phyloP scores from a whole-genome alignment of 1,140 invertebrate genomes.

The Pantala flavescens region DNA sequence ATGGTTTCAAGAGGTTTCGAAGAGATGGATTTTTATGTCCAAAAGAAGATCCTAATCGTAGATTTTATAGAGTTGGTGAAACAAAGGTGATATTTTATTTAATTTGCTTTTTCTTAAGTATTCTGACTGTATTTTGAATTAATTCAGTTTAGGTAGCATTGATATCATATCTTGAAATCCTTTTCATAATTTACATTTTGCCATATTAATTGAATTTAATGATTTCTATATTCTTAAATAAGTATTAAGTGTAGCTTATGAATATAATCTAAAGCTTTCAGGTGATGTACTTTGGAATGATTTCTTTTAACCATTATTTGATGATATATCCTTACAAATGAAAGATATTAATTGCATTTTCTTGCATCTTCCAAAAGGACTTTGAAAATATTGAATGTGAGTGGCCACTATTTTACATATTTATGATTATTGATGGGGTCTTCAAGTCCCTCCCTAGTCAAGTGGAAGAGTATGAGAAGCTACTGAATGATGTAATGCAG shows the following conservation, averaged over 20 bases:
- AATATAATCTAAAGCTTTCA: too few species aligned
- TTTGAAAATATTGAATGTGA: constrained; percentile 96
- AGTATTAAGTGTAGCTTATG: too few species aligned
- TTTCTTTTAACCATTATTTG: too few species aligned
- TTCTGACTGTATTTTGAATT: constrained; percentile 11
- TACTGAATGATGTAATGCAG: constrained; percentile 64
- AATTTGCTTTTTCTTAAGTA: neutral
- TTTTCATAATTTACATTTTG: constrained; percentile 21
- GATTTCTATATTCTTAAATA: too few species aligned
- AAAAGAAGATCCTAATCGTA: constrained; percentile 66
- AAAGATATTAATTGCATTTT: too few species aligned
- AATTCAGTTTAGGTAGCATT: constrained; percentile 9
- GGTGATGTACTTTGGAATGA: too few species aligned
- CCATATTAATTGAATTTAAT: too few species aligned
- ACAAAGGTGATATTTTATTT: constrained; percentile 44
- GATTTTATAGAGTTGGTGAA: constrained; percentile 60
- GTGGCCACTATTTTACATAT: constrained; percentile 94
- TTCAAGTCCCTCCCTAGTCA: constrained; percentile 82
- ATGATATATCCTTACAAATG: too few species aligned
- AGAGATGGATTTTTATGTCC: constrained; percentile 89
- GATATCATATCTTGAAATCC: constrained; percentile 1
- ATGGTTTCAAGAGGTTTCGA: constrained; percentile 91
- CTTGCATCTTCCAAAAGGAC: constrained; percentile 45
- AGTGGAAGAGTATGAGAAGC: constrained; percentile 80
- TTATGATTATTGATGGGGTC: constrained; percentile 92